Evolutionary conservation across 2,113 vertebrate genomes (phyloP).

Genomic region (Heterocephalus glaber): DNA sequence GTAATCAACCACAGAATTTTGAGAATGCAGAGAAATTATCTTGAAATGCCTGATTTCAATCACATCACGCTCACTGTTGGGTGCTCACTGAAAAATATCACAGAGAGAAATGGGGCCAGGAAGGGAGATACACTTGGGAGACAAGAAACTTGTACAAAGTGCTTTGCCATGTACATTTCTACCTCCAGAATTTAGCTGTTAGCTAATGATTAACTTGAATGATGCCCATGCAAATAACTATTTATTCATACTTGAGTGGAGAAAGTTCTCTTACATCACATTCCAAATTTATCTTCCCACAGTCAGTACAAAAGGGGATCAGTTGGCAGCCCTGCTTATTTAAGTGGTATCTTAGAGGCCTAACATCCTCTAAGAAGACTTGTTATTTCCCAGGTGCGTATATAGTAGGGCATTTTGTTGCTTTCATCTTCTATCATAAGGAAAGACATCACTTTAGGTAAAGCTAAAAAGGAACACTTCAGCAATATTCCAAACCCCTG

Average conservation of each 20-base stretch:
- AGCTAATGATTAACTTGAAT: background rate
- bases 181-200: slow-evolving; percentile 18
- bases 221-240: background rate
- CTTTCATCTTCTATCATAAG: slow-evolving; percentile 44
- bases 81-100: slow-evolving; percentile 17
- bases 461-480: slow-evolving; percentile 22
- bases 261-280: background rate
- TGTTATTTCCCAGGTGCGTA: background rate
- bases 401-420: background rate
- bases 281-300: background rate
- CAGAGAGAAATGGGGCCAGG: slow-evolving; percentile 5
- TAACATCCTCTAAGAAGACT: slow-evolving; percentile 33
- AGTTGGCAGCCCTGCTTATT: background rate
- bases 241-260: slow-evolving; percentile 41
- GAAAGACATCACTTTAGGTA: background rate
- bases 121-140: background rate
- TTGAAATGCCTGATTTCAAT: slow-evolving; percentile 44
- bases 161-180: background rate
- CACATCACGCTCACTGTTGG: background rate
- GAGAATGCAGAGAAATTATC: slow-evolving; percentile 21
- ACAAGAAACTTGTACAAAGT: slow-evolving; percentile 40
- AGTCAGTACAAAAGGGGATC: background rate
- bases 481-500: slow-evolving; percentile 47
- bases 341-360: background rate
- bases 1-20: slow-evolving; percentile 24